These are phyloP conservation scores for Melanostoma mellinum DNA, from an alignment of 2,888 invertebrate species.

Conservation along the genomic window DNA sequence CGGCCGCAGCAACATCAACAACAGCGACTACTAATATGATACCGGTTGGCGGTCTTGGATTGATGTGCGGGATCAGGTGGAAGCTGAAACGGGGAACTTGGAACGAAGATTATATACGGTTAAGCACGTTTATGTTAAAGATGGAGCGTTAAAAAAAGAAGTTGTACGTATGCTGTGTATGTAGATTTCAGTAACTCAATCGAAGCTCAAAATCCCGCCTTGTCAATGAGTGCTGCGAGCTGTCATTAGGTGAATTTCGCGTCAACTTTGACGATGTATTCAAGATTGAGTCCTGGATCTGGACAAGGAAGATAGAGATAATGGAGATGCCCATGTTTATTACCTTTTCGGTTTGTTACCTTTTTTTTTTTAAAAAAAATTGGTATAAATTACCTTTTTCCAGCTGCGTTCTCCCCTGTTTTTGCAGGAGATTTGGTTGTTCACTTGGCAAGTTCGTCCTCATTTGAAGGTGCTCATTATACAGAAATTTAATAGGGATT, in stretches of 20 bases:
- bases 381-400: conserved; percentile 70
- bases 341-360: conserved; percentile 49
- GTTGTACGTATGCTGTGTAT: conserved; percentile 39
- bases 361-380: conserved; percentile 52
- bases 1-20: conserved; percentile 57
- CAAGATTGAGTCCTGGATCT: conserved; percentile 28
- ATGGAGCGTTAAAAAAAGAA: conserved; percentile 61
- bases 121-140: not conserved
- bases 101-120: conserved; percentile 34
- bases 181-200: conserved; percentile 71
- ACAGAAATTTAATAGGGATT: conserved; percentile 63
- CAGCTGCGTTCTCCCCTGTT: conserved; percentile 44
- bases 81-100: conserved; percentile 36
- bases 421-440: conserved; percentile 50
- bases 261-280: conserved; percentile 61
- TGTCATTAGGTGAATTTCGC: conserved; percentile 64
- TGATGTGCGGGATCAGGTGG: conserved; percentile 65
- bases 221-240: conserved; percentile 62
- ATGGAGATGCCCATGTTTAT: conserved; percentile 67
- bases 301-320: conserved; percentile 44
- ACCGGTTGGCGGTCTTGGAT: conserved; percentile 69
- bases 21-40: conserved; percentile 61
- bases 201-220: conserved; percentile 65
- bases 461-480: conserved; percentile 71
- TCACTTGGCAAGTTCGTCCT: conserved; percentile 44